phyloP scores from a whole-genome alignment of 2,888 invertebrate species.

The Volucella inflata region DNA sequence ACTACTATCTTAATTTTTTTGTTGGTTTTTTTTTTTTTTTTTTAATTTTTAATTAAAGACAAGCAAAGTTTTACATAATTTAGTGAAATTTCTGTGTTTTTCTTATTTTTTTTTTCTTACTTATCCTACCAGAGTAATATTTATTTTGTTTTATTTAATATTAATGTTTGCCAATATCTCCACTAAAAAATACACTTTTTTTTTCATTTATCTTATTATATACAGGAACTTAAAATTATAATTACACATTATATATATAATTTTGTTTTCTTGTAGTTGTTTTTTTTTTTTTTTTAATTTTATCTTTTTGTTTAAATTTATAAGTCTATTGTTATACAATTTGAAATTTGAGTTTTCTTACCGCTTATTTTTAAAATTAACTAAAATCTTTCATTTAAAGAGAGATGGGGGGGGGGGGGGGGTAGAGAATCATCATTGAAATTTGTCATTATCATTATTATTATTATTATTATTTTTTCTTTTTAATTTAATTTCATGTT shows the following conservation, averaged over 20 bases:
- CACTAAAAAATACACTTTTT: conserved; percentile 60
- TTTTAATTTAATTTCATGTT: conserved; percentile 27
- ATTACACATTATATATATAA: conserved; percentile 77
- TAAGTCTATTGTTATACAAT: conserved; percentile 76
- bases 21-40: conserved; percentile 32
- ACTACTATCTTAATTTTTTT: conserved; percentile 37
- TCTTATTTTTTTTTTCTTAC: conserved; percentile 38
- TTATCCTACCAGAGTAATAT: conserved; percentile 44
- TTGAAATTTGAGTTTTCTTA: conserved; percentile 76
- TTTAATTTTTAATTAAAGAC: conserved; percentile 59
- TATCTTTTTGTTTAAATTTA: conserved; percentile 61
- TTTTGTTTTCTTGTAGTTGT: conserved; percentile 38
- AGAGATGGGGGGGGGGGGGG: conserved; percentile 66
- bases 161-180: conserved; percentile 55
- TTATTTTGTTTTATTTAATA: conserved; percentile 40
- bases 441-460: conserved; percentile 7
- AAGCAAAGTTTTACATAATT: conserved; percentile 73
- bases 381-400: conserved; percentile 70
- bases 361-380: conserved; percentile 66
- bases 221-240: conserved; percentile 83
- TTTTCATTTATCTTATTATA: conserved; percentile 80
- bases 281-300: conserved; percentile 50
- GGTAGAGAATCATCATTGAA: conserved; percentile 69
- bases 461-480: background rate
- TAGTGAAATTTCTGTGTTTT: conserved; percentile 52